Base-by-base conservation (phyloP, 1,140 invertebrate genomes). In the Aethina tumida region DNA sequence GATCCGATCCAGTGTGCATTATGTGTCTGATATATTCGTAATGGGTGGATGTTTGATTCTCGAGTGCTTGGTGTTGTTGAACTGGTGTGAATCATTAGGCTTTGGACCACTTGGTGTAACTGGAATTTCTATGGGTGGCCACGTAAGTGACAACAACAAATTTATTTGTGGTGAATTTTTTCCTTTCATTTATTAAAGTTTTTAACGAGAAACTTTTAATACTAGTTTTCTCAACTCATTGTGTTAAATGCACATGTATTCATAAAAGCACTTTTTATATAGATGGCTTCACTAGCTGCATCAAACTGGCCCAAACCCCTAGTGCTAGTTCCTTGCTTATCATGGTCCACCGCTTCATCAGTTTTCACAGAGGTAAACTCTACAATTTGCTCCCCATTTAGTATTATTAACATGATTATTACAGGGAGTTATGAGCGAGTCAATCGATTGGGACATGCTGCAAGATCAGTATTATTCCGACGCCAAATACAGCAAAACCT, bases 121-220 rank as follows among this genome's bases (percentile, higher is more conserved):
- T 13, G 95, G 95, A n/a, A 75, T 98, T 30, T 98, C 95, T n/a
- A 97, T 99, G 94, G 96, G 96, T 39, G 96, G 95, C 29, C 92
- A 97, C 77, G 91, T 96, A 61, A 73, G 82, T 74, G 52, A 45
- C 12, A 30, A 16, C 15, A n/a, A 30, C 28, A 9, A 12, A 14
- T n/a, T 28, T 37, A 6, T 32, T 8, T 12, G n/a, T 13, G n/a
- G 10, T 28, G 14, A 10, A 28, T 5, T 28, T 28, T 6, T 12
- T 28, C 5, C 5, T 10, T 28, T 10, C 10, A 28, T 12, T 28
- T 5, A 28, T 31, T 0, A 17, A 15, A 17, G n/a, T n/a, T 31
- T 4, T n/a, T 31, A 0, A 35, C 13, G 22, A 26, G 19, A 15
- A 5, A 16, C 28, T 22, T 43, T 38, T 45, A 33, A 28, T 38